Evolutionary conservation across 2,113 vertebrate species (phyloP), one percentile per base, ranked within the genome.

Genomic region (Melanocharis versteri): DNA sequence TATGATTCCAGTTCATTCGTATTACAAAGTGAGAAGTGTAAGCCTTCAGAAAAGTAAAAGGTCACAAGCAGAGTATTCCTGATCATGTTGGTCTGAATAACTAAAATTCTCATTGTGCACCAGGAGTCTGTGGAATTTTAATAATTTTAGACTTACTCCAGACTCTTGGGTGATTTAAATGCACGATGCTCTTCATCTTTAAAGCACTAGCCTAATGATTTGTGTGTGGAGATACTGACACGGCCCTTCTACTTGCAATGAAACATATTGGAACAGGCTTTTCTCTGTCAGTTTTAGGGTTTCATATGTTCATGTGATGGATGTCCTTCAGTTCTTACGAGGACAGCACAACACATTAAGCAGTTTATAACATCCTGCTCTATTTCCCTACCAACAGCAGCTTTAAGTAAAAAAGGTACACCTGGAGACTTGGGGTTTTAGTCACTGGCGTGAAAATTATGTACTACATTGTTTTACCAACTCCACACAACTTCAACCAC

Each of bases 291-390:
- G 30, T 83, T 97, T 96, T 92, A 71, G 61, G 13, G 58, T 83
- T 97, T 96, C 79, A 27, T 40, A 50, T 48, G 21, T 88, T 86
- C 21, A 24, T 1, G 0, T 35, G 85, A 92, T 83, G 65, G 78
- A 56, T 20, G 30, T 89, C 71, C 56, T 91, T 37, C 69, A 78
- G n/a, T 54, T 73, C 81, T 80, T 81, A 80, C 58, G 83, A 97
- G 95, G 66, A 81, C 79, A 87, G 71, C 11, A 56, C 31, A 66
- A 70, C 31, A 83, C 73, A 50, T 4, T 45, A 81, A 92, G 72
- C 39, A 89, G 68, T 96, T 96, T 93, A 84, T 73, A 91, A 82
- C 17, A 40, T 48, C 58, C 54, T 93, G 80, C 60, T 23, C 47
- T 57, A 50, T 96, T 89, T 93, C 83, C 19, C 15, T 44, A 47